Percentiles rank a stretch among this genome's conserved stretches.
Conservation (phyloP, 2,888 invertebrate species). For the Lissocephala sabroskyi region DNA sequence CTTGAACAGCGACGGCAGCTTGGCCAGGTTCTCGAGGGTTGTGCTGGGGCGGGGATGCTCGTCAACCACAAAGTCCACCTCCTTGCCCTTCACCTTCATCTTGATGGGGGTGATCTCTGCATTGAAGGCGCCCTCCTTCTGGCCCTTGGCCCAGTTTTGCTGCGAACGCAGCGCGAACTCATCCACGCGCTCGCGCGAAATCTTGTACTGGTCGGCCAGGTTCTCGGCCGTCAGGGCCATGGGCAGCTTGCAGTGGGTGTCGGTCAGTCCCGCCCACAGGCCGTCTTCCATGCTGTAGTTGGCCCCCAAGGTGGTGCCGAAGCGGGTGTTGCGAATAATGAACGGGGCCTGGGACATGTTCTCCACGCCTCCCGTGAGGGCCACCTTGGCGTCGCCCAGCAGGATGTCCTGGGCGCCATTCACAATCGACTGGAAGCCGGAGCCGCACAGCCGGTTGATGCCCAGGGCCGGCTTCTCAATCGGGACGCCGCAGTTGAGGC, state of each 20-base stretch:
- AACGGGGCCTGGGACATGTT: slow-evolving; percentile 97
- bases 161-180: slow-evolving; percentile 90
- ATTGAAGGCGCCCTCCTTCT: slow-evolving; percentile 91
- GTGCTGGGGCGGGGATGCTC: slow-evolving; percentile 85
- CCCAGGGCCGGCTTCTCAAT: slow-evolving; percentile 87
- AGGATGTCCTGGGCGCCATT: slow-evolving; percentile 94
- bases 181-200: slow-evolving; percentile 88
- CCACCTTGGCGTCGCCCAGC: slow-evolving; percentile 87
- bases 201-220: slow-evolving; percentile 86
- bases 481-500: slow-evolving; percentile 88
- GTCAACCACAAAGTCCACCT: slow-evolving; percentile 85
- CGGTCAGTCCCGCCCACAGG: slow-evolving; percentile 91
- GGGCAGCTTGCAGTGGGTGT: slow-evolving; percentile 90
- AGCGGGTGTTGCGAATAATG: slow-evolving; percentile 86
- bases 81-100: slow-evolving; percentile 87
- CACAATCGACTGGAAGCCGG: slow-evolving; percentile 96
- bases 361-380: slow-evolving; percentile 93
- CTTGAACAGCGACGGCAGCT: slow-evolving; percentile 92
- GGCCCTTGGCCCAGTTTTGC: slow-evolving; percentile 88
- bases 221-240: slow-evolving; percentile 98
- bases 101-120: slow-evolving; percentile 91
- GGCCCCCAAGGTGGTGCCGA: slow-evolving; percentile 88
- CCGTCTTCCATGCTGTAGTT: slow-evolving; percentile 88
- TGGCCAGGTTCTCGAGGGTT: slow-evolving; percentile 86
- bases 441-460: slow-evolving; percentile 96